Evolutionary conservation across 2,888 invertebrate genomes (phyloP).

Genomic region (Spialia ferax): DNA sequence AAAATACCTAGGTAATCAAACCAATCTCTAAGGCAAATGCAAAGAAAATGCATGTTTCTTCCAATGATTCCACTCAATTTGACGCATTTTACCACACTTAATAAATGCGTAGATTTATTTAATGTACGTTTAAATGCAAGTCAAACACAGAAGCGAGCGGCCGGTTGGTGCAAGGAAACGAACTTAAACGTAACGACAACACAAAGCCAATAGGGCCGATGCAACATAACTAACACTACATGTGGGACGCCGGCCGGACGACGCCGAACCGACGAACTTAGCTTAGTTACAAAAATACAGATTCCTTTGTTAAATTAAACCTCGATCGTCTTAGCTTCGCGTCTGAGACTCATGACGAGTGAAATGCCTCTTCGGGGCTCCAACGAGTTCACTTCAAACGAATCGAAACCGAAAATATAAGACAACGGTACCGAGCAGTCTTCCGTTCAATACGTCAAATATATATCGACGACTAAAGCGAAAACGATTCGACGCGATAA

Average conservation of each 20-base stretch:
- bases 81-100: background rate
- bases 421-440: conserved; percentile 79
- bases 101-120: conserved; percentile 6
- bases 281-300: conserved; percentile 84
- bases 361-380: conserved; percentile 76
- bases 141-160: conserved; percentile 31
- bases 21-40: conserved; percentile 4
- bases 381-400: conserved; percentile 44
- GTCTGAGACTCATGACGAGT: conserved; percentile 74
- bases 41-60: background rate
- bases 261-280: conserved; percentile 65
- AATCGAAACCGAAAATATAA: conserved; percentile 43
- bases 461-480: conserved; percentile 55
- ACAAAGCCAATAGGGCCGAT: conserved; percentile 65
- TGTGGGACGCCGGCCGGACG: conserved; percentile 61
- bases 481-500: conserved; percentile 59
- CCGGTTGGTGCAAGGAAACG: conserved; percentile 47
- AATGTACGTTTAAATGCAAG: conserved; percentile 1
- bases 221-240: conserved; percentile 55
- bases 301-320: conserved; percentile 79
- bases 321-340: conserved; percentile 80
- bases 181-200: conserved; percentile 68
- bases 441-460: conserved; percentile 74
- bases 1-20: background rate
- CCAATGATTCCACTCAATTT: background rate